These are phyloP conservation scores for Ischnura elegans DNA, from an alignment of 2,888 invertebrate species.

Conservation along the genomic window DNA sequence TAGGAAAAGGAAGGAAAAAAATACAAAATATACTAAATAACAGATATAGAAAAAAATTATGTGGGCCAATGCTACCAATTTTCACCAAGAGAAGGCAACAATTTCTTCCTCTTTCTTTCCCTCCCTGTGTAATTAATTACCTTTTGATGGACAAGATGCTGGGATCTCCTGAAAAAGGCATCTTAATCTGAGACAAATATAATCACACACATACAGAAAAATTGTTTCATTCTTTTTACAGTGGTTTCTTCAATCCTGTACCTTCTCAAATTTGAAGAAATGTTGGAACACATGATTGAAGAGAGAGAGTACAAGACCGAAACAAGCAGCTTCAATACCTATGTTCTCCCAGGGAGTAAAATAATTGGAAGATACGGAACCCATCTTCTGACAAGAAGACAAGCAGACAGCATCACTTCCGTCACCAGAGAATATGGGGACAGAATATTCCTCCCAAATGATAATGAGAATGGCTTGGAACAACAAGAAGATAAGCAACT, in stretches of 20 bases:
- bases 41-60: too few species aligned
- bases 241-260: slow-evolving; percentile 4
- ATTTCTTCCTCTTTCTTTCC: too few species aligned
- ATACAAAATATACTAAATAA: too few species aligned
- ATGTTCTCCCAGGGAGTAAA: background rate
- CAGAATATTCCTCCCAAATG: background rate
- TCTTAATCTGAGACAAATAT: too few species aligned
- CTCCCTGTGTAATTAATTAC: too few species aligned
- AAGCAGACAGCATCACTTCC: background rate
- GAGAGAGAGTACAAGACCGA: background rate
- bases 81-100: too few species aligned
- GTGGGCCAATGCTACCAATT: too few species aligned
- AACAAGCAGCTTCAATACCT: background rate
- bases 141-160: too few species aligned
- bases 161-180: too few species aligned
- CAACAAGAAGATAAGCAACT: background rate
- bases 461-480: background rate
- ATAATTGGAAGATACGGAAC: background rate
- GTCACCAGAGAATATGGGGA: background rate
- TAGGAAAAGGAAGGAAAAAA: too few species aligned
- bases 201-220: too few species aligned
- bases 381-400: background rate
- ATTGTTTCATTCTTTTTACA: slow-evolving; percentile 15
- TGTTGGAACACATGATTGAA: background rate
- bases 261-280: slow-evolving; percentile 25